Evolutionary conservation across 2,888 invertebrate genomes (phyloP).

Genomic region (Tethea ocularis): DNA sequence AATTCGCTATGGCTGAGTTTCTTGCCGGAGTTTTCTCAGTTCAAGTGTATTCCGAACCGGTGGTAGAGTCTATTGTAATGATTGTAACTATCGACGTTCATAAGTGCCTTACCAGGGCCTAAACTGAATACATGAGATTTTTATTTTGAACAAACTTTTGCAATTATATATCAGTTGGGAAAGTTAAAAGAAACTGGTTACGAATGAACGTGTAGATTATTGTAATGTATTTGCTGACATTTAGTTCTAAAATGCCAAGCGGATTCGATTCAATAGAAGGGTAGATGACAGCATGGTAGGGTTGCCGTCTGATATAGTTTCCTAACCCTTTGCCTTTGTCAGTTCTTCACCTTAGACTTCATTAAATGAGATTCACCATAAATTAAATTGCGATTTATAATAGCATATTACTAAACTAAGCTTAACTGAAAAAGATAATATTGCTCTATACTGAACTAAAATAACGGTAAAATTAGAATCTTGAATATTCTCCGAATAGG

Average conservation of each 20-base stretch:
- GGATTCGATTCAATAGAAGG: not conserved
- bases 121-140: no score
- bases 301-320: not conserved
- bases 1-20: no score
- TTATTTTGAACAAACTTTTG: no score
- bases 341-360: not conserved
- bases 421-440: slow-evolving; percentile 10
- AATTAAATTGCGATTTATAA: not conserved
- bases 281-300: not conserved
- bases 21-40: no score
- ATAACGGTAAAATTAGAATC: not conserved
- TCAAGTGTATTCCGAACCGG: no score
- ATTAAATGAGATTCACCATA: not conserved
- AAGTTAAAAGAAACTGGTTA: not conserved
- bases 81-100: no score
- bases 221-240: not conserved
- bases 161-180: no score
- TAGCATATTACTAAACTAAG: slow-evolving; percentile 4
- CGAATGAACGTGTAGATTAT: not conserved
- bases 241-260: not conserved
- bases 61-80: no score
- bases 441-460: not conserved
- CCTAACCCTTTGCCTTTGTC: not conserved
- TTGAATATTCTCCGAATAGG: slow-evolving; percentile 40
- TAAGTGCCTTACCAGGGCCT: no score